Percentiles rank a stretch among this genome's conserved stretches.
Evolutionary conservation across 2,797 vertebrate genomes (phyloP).

Genomic region (Manis crassicaudata): DNA sequence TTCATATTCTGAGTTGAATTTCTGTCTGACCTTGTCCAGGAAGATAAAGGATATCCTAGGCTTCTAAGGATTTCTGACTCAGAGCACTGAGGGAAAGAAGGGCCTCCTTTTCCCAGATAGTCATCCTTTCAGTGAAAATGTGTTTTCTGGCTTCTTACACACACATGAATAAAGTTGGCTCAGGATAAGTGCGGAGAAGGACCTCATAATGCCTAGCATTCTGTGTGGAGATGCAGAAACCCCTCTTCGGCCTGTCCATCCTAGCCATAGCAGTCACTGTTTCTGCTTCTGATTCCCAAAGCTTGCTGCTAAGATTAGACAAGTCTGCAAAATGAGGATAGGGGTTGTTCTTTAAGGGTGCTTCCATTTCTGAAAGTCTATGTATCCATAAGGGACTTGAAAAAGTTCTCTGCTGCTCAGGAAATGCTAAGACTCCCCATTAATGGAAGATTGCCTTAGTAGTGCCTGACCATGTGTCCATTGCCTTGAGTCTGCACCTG

Average conservation of each 20-base stretch:
- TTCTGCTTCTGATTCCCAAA: not conserved
- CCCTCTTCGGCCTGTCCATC: not conserved
- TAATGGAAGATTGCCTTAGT: not conserved
- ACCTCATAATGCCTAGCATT: not conserved
- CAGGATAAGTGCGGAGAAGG: not conserved
- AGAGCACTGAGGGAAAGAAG: not conserved
- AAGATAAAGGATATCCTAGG: not conserved
- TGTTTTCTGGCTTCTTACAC: not conserved
- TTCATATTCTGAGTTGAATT: conserved; percentile 6
- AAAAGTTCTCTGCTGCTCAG: not conserved
- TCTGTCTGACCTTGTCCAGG: not conserved
- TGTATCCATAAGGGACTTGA: not conserved
- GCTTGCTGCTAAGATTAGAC: not conserved
- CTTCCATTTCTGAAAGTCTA: not conserved
- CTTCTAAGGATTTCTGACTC: not conserved
- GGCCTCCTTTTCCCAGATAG: not conserved
- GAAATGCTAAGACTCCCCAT: not conserved
- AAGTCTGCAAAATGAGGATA: not conserved
- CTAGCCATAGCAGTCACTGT: not conserved
- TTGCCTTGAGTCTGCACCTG: not conserved
- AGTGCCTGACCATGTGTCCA: not conserved
- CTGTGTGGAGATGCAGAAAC: not conserved
- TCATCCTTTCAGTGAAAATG: not conserved
- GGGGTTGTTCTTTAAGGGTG: not conserved
- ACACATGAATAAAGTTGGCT: not conserved